Percentiles rank a stretch among this genome's conserved stretches.
phyloP scores from a whole-genome alignment of 2,113 vertebrate genomes.

The Notarius lentiginosus region DNA sequence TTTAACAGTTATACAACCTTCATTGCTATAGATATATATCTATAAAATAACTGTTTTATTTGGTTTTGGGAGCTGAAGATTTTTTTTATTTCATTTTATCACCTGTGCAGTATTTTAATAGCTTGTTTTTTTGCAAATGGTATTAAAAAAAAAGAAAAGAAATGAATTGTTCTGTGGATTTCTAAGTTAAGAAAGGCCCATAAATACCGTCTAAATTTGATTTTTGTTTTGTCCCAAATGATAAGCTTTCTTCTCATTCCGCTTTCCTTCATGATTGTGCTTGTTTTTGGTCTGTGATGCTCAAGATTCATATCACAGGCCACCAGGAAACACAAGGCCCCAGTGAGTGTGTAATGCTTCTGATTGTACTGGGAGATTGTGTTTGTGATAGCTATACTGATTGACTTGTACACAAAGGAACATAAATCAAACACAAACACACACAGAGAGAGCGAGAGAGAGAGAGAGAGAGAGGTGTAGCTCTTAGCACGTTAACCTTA shows the following conservation, averaged over 20 bases:
- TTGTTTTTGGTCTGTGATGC: conserved; percentile 57
- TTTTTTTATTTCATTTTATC: not conserved
- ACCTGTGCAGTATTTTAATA: not conserved
- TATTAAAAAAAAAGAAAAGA: too few relatives aligned
- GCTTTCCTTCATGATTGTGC: not conserved
- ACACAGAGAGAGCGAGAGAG: conserved; percentile 16
- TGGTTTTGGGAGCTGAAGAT: not conserved
- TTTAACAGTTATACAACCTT: not conserved
- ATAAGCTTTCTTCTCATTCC: conserved; percentile 1
- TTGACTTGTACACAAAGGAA: conserved; percentile 73
- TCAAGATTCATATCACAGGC: conserved; percentile 75
- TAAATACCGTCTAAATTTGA: conserved; percentile 8
- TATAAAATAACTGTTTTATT: not conserved
- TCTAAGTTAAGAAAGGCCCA: not conserved
- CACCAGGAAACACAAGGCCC: conserved; percentile 68
- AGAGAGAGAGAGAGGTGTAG: not conserved
- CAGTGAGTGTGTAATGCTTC: conserved; percentile 65
- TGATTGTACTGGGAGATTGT: conserved; percentile 75
- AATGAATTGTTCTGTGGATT: not conserved
- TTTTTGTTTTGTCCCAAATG: conserved; percentile 18
- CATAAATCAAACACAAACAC: conserved; percentile 72
- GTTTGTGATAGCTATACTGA: conserved; percentile 68
- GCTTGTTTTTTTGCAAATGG: not conserved
- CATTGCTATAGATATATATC: not conserved
- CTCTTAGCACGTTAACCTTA: not conserved